Percentiles rank a stretch among this genome's conserved stretches.
These are phyloP conservation scores for Anadara kagoshimensis DNA, from an alignment of 1,140 invertebrate species.

Conservation along the genomic window DNA sequence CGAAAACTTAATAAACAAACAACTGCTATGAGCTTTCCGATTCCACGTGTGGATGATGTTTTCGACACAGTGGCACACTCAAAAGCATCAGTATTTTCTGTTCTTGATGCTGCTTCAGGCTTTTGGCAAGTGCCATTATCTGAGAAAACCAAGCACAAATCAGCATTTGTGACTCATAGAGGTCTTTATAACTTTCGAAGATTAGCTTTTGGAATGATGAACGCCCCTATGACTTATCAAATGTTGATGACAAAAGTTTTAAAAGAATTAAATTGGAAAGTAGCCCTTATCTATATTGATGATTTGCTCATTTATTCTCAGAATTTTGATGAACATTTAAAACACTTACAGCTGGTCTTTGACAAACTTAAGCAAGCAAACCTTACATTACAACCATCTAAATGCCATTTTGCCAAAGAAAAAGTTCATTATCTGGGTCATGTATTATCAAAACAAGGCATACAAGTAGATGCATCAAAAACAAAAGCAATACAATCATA, in stretches of 20 bases:
- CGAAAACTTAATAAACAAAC: conserved; percentile 34
- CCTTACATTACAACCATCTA: conserved; percentile 38
- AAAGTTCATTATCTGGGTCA: conserved; percentile 39
- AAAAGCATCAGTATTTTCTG: conserved; percentile 25
- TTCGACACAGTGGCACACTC: conserved; percentile 25
- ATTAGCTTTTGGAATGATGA: conserved; percentile 40
- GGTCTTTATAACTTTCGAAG: conserved; percentile 33
- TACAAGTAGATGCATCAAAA: conserved; percentile 22
- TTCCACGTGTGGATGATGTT: conserved; percentile 37
- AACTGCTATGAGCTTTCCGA: conserved; percentile 7
- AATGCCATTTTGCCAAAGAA: conserved; percentile 33
- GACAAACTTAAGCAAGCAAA: conserved; percentile 33
- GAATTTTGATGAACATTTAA: conserved; percentile 32
- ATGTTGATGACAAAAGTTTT: conserved; percentile 50
- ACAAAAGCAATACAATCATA: conserved; percentile 16
- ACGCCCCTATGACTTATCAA: conserved; percentile 26
- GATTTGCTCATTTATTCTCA: conserved; percentile 41
- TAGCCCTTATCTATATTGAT: conserved; percentile 41
- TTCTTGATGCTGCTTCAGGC: conserved; percentile 29
- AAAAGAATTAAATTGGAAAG: conserved; percentile 31
- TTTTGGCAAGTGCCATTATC: conserved; percentile 44
- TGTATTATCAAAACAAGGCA: conserved; percentile 33
- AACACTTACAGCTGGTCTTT: conserved; percentile 37
- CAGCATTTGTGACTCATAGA: conserved; percentile 44
- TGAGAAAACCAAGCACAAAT: conserved; percentile 23